Evolutionary conservation across 2,113 vertebrate genomes (phyloP).

Genomic region (Passer montanus): DNA sequence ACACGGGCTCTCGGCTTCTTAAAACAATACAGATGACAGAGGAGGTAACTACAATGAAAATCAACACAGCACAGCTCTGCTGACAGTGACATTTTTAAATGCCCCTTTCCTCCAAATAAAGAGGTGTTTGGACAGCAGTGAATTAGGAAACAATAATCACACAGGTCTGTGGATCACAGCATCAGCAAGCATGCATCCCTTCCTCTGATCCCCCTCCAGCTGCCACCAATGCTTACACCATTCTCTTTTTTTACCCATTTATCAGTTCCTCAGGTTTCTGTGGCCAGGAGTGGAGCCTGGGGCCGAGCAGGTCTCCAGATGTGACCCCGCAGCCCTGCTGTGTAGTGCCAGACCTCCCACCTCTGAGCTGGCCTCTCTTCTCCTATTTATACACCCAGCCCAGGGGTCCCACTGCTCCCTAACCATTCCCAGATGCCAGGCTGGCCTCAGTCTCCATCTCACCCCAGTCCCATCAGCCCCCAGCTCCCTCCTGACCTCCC

Average conservation of each 20-base stretch:
- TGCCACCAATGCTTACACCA: background rate
- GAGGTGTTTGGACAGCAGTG: background rate
- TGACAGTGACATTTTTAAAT: background rate
- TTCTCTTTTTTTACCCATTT: background rate
- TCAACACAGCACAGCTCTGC: background rate
- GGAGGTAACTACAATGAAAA: constrained; percentile 8
- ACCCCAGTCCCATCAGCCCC: background rate
- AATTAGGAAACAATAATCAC: background rate
- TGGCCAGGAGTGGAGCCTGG: background rate
- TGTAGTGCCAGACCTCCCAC: constrained; percentile 22
- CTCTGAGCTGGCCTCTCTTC: constrained; percentile 22
- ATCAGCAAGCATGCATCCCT: accelerated
- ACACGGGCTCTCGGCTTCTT: constrained; percentile 24
- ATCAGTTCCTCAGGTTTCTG: background rate
- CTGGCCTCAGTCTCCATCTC: background rate
- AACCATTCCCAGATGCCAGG: constrained; percentile 35
- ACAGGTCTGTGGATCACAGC: background rate
- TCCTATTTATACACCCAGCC: constrained; percentile 14
- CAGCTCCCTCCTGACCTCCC: background rate
- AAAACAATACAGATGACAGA: constrained; percentile 44
- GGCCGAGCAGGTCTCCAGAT: background rate
- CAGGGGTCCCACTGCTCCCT: background rate
- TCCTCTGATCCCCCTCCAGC: background rate
- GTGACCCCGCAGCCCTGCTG: constrained; percentile 9
- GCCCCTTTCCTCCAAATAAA: background rate